These are phyloP conservation scores for Sebastes hubbsi DNA, from an alignment of 2,797 vertebrate species.

Conservation along the genomic window DNA sequence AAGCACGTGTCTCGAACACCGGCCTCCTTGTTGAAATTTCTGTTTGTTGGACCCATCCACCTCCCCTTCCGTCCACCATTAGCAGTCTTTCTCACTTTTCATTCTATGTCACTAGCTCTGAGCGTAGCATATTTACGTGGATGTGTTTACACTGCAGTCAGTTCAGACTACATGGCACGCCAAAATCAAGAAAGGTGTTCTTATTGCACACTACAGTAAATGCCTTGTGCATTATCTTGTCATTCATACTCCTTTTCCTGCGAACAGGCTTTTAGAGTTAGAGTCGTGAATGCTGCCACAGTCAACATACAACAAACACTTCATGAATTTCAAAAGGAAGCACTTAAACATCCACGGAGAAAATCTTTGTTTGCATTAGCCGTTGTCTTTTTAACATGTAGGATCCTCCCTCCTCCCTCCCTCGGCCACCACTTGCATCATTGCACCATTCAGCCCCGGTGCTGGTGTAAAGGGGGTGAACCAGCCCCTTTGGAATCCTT, in stretches of 20 bases:
- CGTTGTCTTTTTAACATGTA: slow-evolving; percentile 50
- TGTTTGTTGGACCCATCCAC: background rate
- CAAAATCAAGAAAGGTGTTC: no score
- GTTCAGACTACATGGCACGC: background rate
- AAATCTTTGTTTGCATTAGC: slow-evolving; percentile 59
- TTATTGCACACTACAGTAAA: background rate
- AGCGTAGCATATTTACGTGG: background rate
- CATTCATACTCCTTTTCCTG: no score
- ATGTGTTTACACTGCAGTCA: background rate
- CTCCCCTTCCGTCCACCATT: fast-evolving
- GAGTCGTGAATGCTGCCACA: slow-evolving; percentile 11
- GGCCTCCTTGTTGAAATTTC: no score
- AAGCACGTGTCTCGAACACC: no score
- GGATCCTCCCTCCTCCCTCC: slow-evolving; percentile 53
- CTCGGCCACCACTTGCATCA: slow-evolving; percentile 72
- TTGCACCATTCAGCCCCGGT: slow-evolving; percentile 55
- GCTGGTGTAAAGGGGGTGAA: slow-evolving; percentile 58
- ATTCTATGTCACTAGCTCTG: background rate
- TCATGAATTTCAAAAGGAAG: slow-evolving; percentile 39
- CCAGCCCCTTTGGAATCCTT: slow-evolving; percentile 77
- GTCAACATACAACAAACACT: slow-evolving; percentile 7
- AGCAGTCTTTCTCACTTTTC: background rate
- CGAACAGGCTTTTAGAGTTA: background rate
- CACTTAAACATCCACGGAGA: slow-evolving; percentile 43
- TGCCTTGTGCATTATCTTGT: background rate